These are phyloP conservation scores for Lindbergichthys nudifrons DNA, from an alignment of 2,797 vertebrate species.

Conservation along the genomic window DNA sequence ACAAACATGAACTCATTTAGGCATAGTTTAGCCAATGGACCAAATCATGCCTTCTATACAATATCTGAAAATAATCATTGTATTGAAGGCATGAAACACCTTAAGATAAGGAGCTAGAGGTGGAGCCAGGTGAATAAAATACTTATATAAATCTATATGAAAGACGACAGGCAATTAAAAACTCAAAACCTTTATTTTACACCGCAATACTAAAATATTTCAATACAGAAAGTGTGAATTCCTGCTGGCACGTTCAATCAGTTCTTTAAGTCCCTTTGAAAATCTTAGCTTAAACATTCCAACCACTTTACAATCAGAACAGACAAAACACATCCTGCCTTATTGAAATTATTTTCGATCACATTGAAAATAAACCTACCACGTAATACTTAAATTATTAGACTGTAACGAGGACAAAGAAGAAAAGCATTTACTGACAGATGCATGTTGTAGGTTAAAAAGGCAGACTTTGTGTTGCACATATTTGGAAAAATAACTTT, in stretches of 20 bases:
- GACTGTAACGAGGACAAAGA: slow-evolving; percentile 52
- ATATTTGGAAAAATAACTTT: slow-evolving; percentile 32
- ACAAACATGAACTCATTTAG: background rate
- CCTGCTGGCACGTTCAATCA: slow-evolving; percentile 75
- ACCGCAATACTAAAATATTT: slow-evolving; percentile 78
- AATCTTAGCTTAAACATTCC: slow-evolving; percentile 63
- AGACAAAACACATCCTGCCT: slow-evolving; percentile 54
- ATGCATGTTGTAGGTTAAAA: slow-evolving; percentile 44
- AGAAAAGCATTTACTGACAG: slow-evolving; percentile 62
- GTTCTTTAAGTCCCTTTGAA: slow-evolving; percentile 66
- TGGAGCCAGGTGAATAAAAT: background rate
- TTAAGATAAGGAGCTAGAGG: background rate
- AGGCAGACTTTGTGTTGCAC: slow-evolving; percentile 57
- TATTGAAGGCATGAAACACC: background rate
- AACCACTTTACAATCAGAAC: slow-evolving; percentile 64
- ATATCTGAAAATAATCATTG: background rate
- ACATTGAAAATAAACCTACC: slow-evolving; percentile 62
- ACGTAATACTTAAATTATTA: slow-evolving; percentile 54
- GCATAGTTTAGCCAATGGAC: background rate
- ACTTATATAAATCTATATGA: slow-evolving; percentile 48
- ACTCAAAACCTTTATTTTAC: slow-evolving; percentile 80
- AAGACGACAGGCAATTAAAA: slow-evolving; percentile 76
- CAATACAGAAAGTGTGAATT: slow-evolving; percentile 76
- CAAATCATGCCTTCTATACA: background rate
- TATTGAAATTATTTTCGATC: slow-evolving; percentile 45